Base-by-base conservation (phyloP, 2,888 invertebrate genomes). In the Hipparchia semele region DNA sequence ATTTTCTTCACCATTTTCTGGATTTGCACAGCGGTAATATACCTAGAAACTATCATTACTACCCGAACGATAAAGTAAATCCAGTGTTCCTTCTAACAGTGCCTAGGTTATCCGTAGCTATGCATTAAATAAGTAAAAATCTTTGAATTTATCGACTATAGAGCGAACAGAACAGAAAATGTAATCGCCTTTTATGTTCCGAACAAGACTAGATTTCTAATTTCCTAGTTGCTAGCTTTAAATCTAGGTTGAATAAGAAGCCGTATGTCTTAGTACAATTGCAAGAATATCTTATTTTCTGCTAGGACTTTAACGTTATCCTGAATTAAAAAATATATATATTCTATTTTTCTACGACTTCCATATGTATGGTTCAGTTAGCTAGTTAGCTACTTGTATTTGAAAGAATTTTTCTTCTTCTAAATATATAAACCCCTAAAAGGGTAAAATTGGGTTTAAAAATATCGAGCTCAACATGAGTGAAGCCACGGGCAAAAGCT, bases 161-260 rank as follows among this genome's bases (percentile, higher is more conserved):
- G 62, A 59, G 39, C 53, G 70, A 72, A 68, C 70, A 68, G 53
- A 69, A 66, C 66, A 66, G 73, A 68, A 73, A 75, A 68, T 73
- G 71, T 75, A 73, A 75, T 73, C 65, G 70, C 65, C 61, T 73
- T 75, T 75, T 68, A 73, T 73, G 72, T 70, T 68, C 66, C 49
- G 73, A 71, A 71, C 72, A 68, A 73, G 64, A 68, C 72, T 68
- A 58, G 68, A 67, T 73, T 73, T 73, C 75, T 68, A 72, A 75
- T 72, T 74, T 73, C 70, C 75, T 72, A 75, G 72, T 72, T 60
- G 39, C 39, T 59, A 72, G 64, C 75, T 68, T 70, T 70, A 75
- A 75, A 75, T 72, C 72, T 75, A 62, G 60, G 64, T 59, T 72
- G 75, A 75, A 72, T 68, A 75, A 59, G 72, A 75, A 75, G 70